Evolutionary conservation across 2,888 invertebrate species (phyloP).

Genomic region (Linyphia triangularis): DNA sequence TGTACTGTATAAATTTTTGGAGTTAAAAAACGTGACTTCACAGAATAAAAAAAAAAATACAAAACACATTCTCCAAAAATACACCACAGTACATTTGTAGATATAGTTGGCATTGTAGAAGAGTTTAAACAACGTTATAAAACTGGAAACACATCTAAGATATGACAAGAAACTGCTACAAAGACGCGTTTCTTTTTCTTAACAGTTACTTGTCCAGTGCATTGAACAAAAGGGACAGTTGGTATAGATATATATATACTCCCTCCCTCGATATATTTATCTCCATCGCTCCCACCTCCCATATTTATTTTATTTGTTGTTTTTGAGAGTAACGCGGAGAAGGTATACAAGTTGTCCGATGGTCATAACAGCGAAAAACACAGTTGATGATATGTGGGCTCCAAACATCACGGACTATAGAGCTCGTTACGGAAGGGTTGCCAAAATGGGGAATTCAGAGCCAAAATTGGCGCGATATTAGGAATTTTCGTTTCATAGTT

Average conservation of each 20-base stretch:
- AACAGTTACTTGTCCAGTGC: constrained; percentile 68
- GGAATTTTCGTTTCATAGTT: too few species aligned
- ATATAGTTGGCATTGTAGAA: too few species aligned
- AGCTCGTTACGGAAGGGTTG: constrained; percentile 38
- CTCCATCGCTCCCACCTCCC: constrained; percentile 36
- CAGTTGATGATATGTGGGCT: constrained; percentile 65
- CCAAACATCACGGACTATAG: constrained; percentile 64
- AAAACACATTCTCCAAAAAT: too few species aligned
- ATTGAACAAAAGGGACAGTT: constrained; percentile 50
- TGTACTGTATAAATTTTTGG: too few species aligned
- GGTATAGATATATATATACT: constrained; percentile 44
- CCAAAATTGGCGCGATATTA: not conserved
- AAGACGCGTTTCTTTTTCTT: constrained; percentile 37
- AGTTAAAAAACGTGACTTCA: too few species aligned
- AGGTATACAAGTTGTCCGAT: constrained; percentile 57
- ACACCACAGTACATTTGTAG: too few species aligned
- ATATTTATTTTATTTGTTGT: constrained; percentile 73
- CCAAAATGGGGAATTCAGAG: not conserved
- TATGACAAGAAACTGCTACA: not conserved
- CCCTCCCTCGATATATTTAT: constrained; percentile 65
- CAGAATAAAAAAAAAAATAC: too few species aligned
- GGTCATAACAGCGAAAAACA: constrained; percentile 61
- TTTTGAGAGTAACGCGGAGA: constrained; percentile 51
- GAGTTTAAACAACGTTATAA: not conserved
- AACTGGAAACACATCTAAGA: not conserved